These are phyloP conservation scores for Cyprinodon variegatus DNA, from an alignment of 2,113 vertebrate species.

Conservation along the genomic window DNA sequence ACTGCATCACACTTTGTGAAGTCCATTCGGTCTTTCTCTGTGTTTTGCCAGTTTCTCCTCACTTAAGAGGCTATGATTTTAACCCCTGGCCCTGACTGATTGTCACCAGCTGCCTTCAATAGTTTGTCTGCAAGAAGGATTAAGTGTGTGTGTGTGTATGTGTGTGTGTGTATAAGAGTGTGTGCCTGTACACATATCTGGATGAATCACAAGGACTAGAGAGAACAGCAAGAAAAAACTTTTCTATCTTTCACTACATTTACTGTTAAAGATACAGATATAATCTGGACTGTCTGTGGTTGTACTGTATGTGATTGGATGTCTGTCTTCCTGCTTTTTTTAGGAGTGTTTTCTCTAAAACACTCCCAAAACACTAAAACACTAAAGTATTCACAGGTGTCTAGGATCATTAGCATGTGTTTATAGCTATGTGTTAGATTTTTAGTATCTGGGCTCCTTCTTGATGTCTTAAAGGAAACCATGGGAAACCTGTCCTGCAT, in stretches of 20 bases:
- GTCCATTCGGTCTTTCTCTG: slow-evolving; percentile 33
- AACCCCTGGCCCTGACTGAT: slow-evolving; percentile 73
- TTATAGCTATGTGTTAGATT: slow-evolving; percentile 61
- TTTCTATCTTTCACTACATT: slow-evolving; percentile 55
- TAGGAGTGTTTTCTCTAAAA: slow-evolving; percentile 1
- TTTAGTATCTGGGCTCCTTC: slow-evolving; percentile 37
- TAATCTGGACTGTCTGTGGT: slow-evolving; percentile 36
- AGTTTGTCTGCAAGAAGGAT: slow-evolving; percentile 41
- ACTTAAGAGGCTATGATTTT: slow-evolving; percentile 74
- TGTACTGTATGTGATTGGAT: slow-evolving; percentile 21
- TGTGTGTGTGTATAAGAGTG: slow-evolving; percentile 20
- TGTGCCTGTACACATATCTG: slow-evolving; percentile 42
- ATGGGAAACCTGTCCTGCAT: slow-evolving; percentile 51
- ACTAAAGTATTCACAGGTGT: slow-evolving; percentile 73
- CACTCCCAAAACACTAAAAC: neutral
- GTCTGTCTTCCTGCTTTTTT: neutral
- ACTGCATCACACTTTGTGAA: slow-evolving; percentile 32
- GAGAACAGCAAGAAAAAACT: slow-evolving; percentile 62
- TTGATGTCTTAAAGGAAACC: slow-evolving; percentile 20
- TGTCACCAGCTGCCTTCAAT: slow-evolving; percentile 68
- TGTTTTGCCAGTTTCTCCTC: slow-evolving; percentile 36
- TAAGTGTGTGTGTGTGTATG: slow-evolving; percentile 18
- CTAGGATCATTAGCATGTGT: slow-evolving; percentile 60
- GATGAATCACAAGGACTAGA: slow-evolving; percentile 63
- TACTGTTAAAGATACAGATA: slow-evolving; percentile 50